phyloP scores from a whole-genome alignment of 2,888 invertebrate genomes.

The Coelinius sp. region DNA sequence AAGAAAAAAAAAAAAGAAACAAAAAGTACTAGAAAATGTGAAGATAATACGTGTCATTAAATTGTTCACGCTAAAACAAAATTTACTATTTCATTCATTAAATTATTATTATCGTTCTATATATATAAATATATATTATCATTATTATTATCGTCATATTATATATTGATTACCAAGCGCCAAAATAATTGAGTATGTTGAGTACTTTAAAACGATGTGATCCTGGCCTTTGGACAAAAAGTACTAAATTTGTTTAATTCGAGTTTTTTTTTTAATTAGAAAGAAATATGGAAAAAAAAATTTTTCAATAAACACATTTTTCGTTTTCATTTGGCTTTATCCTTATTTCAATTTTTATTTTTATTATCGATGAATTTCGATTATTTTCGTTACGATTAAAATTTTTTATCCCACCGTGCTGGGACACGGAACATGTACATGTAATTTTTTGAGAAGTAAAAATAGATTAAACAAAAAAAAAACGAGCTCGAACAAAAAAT shows the following conservation, averaged over 20 bases:
- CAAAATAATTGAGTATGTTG: constrained; percentile 43
- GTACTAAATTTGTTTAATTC: constrained; percentile 37
- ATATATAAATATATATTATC: constrained; percentile 7
- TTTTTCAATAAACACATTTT: constrained; percentile 42
- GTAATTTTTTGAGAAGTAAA: background rate
- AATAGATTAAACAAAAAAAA: too few species aligned
- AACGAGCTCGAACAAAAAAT: constrained; percentile 31
- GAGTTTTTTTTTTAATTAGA: constrained; percentile 14
- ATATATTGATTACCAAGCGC: constrained; percentile 47
- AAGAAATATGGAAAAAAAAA: constrained; percentile 17
- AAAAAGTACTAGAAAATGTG: constrained; percentile 10
- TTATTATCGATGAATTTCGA: background rate
- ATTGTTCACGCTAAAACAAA: constrained; percentile 60
- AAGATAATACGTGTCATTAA: constrained; percentile 55
- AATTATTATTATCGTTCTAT: constrained; percentile 60
- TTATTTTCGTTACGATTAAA: too few species aligned
- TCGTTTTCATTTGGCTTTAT: constrained; percentile 30
- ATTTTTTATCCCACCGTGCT: background rate
- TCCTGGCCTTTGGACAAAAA: constrained; percentile 51
- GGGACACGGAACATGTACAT: constrained; percentile 3
- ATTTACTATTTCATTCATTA: constrained; percentile 61
- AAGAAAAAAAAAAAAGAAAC: constrained; percentile 29
- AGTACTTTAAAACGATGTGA: constrained; percentile 60
- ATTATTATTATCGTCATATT: constrained; percentile 24
- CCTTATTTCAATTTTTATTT: constrained; percentile 22